Evolutionary conservation across 2,113 vertebrate species (phyloP), one percentile per base, ranked within the genome.

Genomic region (Neolamprologus brichardi): DNA sequence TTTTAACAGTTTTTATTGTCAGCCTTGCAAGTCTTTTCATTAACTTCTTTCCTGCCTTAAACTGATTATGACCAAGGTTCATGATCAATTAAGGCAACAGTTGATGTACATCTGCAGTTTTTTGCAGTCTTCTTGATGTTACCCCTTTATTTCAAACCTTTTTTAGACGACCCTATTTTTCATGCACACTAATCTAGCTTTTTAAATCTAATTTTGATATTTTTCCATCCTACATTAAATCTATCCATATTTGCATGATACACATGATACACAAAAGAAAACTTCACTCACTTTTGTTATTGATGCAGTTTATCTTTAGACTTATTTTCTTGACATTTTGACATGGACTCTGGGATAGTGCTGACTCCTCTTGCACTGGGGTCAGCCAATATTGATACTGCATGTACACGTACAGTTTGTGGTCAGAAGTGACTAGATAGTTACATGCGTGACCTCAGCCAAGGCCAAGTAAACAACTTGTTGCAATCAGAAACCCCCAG

Each of bases 201-300:
- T 37, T n/a, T 37, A 5, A 37, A 37, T n/a, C 60, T 12, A 64
- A 58, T 58, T 58, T 58, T 0, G 0, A 30, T 58, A 30, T 58
- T 15, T 58, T 58, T 5, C 14, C 25, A 30, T 58, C 23, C 56
- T 58, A 30, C 7, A 17, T 30, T 30, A 60, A 60, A 30, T 60
- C 56, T 17, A 17, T 60, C 14, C 5, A 17, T 60, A 30, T 60
- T 60, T 60, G 14, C 8, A 60, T 17, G 56, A 58, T 25, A 25
- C 2, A 54, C 20, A 25, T 54, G 20, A 25, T 17, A 30, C 25
- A 60, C 25, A 30, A 60, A 60, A 10, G 14, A 60, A 60, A 30
- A 60, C 14, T 6, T 30, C 25, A 17, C 25, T 60, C 8, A 30
- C 14, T 60, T 60, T 60, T 60, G 2, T 60, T 17, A 60, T 30